Conservation (phyloP, 2,888 invertebrate genomes). For the Blomia tropicalis region DNA sequence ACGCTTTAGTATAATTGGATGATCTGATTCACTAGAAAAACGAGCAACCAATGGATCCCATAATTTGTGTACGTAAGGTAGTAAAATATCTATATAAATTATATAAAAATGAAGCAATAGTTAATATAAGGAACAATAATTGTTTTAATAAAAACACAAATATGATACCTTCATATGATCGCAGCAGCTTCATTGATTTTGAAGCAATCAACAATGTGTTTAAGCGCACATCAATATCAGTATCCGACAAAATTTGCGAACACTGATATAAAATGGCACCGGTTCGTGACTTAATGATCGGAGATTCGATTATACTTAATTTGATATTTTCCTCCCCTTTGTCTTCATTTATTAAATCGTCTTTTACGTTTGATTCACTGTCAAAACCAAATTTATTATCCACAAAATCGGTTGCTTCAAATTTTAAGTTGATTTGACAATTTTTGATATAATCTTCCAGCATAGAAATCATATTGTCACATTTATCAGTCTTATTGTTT, state of each 20-base stretch:
- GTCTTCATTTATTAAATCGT: neutral
- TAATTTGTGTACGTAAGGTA: conserved; percentile 34
- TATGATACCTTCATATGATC: neutral
- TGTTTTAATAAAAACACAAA: neutral
- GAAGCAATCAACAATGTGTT: neutral
- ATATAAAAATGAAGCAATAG: neutral
- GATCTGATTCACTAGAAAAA: conserved; percentile 30
- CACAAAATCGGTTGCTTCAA: neutral
- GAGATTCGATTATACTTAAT: neutral
- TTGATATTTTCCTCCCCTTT: neutral
- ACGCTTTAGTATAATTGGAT: conserved; percentile 19
- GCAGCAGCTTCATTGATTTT: neutral
- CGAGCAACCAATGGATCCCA: conserved; percentile 34
- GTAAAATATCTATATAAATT: conserved; percentile 31
- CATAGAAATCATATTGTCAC: neutral
- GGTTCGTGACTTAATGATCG: conserved; percentile 2
- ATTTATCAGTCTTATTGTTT: neutral
- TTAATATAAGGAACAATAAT: neutral
- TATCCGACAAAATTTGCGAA: neutral
- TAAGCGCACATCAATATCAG: neutral
- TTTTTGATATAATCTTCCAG: neutral
- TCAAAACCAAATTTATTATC: neutral
- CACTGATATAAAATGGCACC: neutral
- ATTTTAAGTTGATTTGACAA: neutral
- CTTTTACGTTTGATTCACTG: neutral